Conservation (phyloP, 2,888 invertebrate species). For the Melipona beecheii region DNA sequence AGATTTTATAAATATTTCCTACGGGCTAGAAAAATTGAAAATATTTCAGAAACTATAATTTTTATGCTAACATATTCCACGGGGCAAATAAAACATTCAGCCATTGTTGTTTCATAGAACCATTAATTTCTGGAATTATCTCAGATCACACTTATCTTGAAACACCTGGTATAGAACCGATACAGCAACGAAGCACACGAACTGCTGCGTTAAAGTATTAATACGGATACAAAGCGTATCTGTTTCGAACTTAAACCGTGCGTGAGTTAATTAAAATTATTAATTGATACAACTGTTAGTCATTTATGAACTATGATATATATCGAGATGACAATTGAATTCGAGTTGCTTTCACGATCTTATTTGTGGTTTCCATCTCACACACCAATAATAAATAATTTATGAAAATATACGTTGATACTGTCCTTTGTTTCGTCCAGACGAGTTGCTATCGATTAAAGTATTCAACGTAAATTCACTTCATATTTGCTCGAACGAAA, state of each 20-base stretch:
- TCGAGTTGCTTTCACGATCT: constrained; percentile 29
- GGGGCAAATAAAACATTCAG: neutral
- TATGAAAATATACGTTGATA: neutral
- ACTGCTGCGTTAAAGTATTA: neutral
- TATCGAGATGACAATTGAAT: constrained; percentile 44
- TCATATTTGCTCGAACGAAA: neutral
- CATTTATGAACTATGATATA: neutral
- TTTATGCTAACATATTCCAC: neutral
- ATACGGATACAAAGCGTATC: neutral
- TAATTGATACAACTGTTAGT: neutral
- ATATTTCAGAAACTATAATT: neutral
- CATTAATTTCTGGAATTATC: neutral
- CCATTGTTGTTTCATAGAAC: neutral
- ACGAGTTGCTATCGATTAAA: neutral
- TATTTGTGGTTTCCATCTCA: constrained; percentile 28
- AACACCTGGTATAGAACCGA: neutral
- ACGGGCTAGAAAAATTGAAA: neutral
- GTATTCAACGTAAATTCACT: neutral
- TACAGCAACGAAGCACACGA: neutral
- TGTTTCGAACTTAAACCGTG: constrained; percentile 27
- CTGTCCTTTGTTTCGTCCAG: neutral
- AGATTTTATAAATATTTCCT: neutral
- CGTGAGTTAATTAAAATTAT: constrained; percentile 47
- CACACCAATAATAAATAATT: neutral
- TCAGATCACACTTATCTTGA: neutral